Evolutionary conservation across 2,888 invertebrate genomes (phyloP).

Genomic region (Meiosimyza platycephala): DNA sequence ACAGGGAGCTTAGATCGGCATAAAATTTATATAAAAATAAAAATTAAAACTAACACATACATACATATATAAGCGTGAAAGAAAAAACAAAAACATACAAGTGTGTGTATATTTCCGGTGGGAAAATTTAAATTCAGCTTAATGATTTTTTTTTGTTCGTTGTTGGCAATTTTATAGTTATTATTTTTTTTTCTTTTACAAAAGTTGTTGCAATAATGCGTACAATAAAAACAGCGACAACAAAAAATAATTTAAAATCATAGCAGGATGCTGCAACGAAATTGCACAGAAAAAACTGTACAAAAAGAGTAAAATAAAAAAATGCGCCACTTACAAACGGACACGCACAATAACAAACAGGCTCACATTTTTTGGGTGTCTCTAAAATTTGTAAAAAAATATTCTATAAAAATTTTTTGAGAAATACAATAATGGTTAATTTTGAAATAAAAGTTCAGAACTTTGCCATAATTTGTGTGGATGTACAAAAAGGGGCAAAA

Average conservation of each 20-base stretch:
- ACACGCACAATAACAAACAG: not conserved
- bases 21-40: too few relatives aligned
- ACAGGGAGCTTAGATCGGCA: not conserved
- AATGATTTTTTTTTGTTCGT: slow-evolving; percentile 8
- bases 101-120: not conserved
- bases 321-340: slow-evolving; percentile 6
- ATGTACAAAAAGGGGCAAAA: too few relatives aligned
- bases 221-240: slow-evolving; percentile 17
- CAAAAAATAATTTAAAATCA: slow-evolving; percentile 24
- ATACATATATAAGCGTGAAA: too few relatives aligned
- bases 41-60: too few relatives aligned
- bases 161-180: not conserved
- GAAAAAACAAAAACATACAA: too few relatives aligned
- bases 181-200: not conserved
- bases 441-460: too few relatives aligned
- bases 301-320: slow-evolving; percentile 8
- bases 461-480: too few relatives aligned
- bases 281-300: not conserved
- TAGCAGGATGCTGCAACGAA: slow-evolving; percentile 6
- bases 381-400: too few relatives aligned
- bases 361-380: too few relatives aligned
- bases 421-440: too few relatives aligned
- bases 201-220: slow-evolving; percentile 25
- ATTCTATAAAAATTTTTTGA: too few relatives aligned
- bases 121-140: not conserved